Conservation (phyloP, 2,113 vertebrate species). For the Silurus glanis region DNA sequence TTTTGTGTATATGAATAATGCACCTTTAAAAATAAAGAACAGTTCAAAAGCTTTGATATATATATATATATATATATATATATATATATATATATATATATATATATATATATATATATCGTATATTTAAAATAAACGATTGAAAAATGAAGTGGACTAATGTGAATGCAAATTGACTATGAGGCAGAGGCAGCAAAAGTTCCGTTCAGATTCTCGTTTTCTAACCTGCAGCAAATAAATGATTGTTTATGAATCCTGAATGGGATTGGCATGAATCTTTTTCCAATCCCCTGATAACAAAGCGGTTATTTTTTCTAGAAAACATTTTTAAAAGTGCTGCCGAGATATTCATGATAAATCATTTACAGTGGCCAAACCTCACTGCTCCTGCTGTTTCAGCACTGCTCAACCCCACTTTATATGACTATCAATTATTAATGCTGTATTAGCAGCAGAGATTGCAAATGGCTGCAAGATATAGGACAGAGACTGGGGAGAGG, state of each 20-base stretch:
- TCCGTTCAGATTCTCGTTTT: background rate
- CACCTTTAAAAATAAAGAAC: background rate
- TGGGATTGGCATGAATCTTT: background rate
- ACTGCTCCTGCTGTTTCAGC: conserved; percentile 70
- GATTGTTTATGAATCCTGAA: background rate
- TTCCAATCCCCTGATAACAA: conserved; percentile 57
- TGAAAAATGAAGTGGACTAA: background rate
- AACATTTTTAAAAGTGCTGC: conserved; percentile 63
- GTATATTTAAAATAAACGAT: background rate
- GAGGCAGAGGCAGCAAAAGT: background rate
- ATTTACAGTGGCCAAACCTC: conserved; percentile 64
- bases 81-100: no score
- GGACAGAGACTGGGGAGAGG: background rate
- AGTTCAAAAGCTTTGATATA: background rate
- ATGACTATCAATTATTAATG: conserved; percentile 75
- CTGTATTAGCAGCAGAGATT: conserved; percentile 64
- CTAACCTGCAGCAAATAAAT: background rate
- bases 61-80: no score
- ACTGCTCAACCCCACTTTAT: conserved; percentile 64
- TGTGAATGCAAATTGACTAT: background rate
- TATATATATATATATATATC: no score
- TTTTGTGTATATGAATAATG: background rate
- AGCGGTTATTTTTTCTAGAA: conserved; percentile 67
- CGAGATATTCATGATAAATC: conserved; percentile 70
- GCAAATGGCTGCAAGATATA: conserved; percentile 39